A percentile compares a stretch with the other conserved stretches of the same genome.
These are phyloP conservation scores for Coreius guichenoti DNA, from an alignment of 2,797 vertebrate species.

Conservation along the genomic window DNA sequence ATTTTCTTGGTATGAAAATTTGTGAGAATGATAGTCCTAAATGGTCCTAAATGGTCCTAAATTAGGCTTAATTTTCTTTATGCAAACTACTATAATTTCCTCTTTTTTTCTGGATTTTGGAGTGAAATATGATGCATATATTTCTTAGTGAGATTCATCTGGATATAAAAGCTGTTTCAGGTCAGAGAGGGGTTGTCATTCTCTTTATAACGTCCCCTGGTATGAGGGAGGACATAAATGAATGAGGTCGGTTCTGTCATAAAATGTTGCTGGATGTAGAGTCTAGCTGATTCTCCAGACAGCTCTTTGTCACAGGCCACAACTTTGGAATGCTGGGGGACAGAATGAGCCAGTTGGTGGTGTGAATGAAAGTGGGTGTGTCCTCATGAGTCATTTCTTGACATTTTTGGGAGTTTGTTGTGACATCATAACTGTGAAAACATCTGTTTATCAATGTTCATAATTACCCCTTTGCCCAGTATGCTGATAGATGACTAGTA, in stretches of 20 bases:
- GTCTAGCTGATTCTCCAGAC: neutral
- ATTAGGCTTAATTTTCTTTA: neutral
- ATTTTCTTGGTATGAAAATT: too few species aligned
- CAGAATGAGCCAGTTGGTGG: neutral
- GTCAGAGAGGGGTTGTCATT: neutral
- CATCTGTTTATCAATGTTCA: conserved; percentile 15
- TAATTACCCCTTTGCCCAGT: conserved; percentile 15
- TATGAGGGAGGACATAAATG: neutral
- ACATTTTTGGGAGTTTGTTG: conserved; percentile 9
- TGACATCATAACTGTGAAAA: conserved; percentile 18
- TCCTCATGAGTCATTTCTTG: neutral
- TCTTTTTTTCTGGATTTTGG: neutral
- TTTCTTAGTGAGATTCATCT: neutral
- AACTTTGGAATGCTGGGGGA: neutral
- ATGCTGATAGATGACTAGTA: neutral
- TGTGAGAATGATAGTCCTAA: neutral
- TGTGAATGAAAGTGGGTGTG: neutral
- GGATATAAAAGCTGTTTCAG: neutral
- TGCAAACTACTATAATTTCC: neutral
- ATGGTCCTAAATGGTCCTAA: too few species aligned
- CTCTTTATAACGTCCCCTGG: neutral
- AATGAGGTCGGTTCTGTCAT: neutral
- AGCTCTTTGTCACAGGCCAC: conserved; percentile 8
- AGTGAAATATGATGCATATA: neutral
- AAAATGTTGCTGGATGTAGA: conserved; percentile 17